These are phyloP conservation scores for Carcina quercana DNA, from an alignment of 2,888 invertebrate genomes.

Conservation along the genomic window DNA sequence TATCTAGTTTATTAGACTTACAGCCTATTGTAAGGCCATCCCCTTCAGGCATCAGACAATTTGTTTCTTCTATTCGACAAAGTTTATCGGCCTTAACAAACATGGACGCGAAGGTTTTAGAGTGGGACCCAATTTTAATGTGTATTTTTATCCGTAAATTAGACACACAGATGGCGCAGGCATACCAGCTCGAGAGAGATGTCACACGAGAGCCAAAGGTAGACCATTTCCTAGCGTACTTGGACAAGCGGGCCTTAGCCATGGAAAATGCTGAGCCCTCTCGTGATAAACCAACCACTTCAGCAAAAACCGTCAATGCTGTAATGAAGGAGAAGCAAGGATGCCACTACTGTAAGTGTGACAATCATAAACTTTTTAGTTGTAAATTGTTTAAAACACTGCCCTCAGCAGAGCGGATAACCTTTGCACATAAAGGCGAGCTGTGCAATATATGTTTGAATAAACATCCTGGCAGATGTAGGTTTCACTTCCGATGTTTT, in stretches of 20 bases:
- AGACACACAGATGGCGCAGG: constrained; percentile 1
- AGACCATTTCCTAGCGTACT: neutral
- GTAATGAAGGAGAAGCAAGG: neutral
- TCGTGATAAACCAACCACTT: neutral
- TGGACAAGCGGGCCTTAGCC: constrained; percentile 1
- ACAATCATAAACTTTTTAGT: constrained; percentile 10
- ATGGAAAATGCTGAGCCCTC: neutral
- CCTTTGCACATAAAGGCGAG: too few relatives aligned
- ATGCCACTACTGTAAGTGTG: constrained; percentile 11
- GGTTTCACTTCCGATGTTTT: constrained; percentile 10
- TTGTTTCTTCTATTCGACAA: constrained; percentile 2
- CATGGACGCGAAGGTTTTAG: neutral
- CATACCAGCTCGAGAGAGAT: neutral
- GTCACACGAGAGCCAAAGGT: neutral
- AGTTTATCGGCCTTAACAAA: constrained; percentile 2
- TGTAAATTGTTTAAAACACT: too few relatives aligned
- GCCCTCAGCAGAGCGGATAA: too few relatives aligned
- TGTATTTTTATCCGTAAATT: constrained; percentile 2
- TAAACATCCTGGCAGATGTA: constrained; percentile 9
- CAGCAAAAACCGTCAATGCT: neutral
- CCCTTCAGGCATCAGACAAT: constrained; percentile 4
- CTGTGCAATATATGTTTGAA: constrained; percentile 8
- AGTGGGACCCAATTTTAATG: constrained; percentile 2
- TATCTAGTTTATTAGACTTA: too few relatives aligned
- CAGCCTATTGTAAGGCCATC: too few relatives aligned